Base-by-base conservation (phyloP, 2,888 invertebrate genomes). In the Macrosiphum euphorbiae region DNA sequence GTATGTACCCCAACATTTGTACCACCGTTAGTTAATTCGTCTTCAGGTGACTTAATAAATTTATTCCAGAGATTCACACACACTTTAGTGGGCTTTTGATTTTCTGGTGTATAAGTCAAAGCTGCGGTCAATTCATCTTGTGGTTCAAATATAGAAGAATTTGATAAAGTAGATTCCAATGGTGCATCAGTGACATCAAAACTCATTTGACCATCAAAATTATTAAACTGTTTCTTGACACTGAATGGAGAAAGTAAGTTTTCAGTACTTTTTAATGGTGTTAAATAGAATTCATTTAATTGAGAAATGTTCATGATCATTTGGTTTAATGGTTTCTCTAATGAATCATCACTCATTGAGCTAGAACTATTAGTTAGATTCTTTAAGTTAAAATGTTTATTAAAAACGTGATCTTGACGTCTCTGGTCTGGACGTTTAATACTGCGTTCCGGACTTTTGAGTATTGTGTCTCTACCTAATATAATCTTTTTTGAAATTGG, bases 241-340 rank as follows among this genome's bases (percentile, higher is more conserved):
- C 35, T 90, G 24, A 67, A 90, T 52, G 86, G 50, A 87, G 90
- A 94, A 35, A 90, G 5, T 28, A 90, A 86, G 61, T 94, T 94
- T 90, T 94, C 90, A 94, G 61, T 90, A 52, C 61, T 90, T 90
- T 94, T 90, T 90, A 94, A 94, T 94, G 94, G 94, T 67, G 90
- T 94, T 90, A 94, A 94, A 52, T 44, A 87, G 1, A 94, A 94
- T 5, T 94, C 90, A 86, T 90, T 86, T 41, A 90, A 87, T 90
- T 85, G 86, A 20, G 94, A 90, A 52, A 52, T 44, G 7, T 78
- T 78, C 16, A 20, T 10, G 61, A 20, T 78, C 44, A 52, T 50
- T 52, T 84, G 67, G 10, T 86, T 90, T 28, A 67, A 86, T n/a
- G 89, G 50, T 10, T 89, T 90, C 58, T 93, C 93, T 86, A 93